Evolutionary conservation across 2,797 vertebrate genomes (phyloP), one percentile per base, ranked within the genome.

Genomic region (Pipistrellus kuhlii): DNA sequence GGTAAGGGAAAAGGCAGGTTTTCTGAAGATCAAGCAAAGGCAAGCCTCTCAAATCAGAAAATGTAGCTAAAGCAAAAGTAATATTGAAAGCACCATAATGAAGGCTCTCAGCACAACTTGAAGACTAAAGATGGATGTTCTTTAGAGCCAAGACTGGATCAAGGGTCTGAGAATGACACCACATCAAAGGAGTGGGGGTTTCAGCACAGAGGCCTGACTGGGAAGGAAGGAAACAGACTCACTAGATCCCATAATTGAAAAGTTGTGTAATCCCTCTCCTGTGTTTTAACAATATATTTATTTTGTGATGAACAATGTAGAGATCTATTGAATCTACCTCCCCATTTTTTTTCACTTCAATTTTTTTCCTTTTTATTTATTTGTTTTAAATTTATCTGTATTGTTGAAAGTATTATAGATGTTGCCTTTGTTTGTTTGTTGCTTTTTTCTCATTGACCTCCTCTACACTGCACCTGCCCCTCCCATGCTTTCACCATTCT

Each of bases 1-100:
- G 84, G 55, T n/a, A 53, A 81, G 53, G 38, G 69, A 35, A 92
- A 88, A 94, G 75, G 59, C 21, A 85, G 48, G n/a, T 62, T 92
- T 44, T 62, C 51, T 53, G 84, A 81, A 75, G 62, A 80, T 44
- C 78, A 80, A 94, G 44, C 48, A 18, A 75, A 93, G 72, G 23
- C 25, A 85, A 81, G 10, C 44, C 20, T 69, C 81, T 59, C 23
- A 59, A 80, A 41, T 77, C 59, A 64, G 86, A 66, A 77, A 18
- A 48, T 20, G 51, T 48, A 53, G 80, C 68, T 44, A 86, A 69
- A 66, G 32, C 75, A 68, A 91, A 77, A 78, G 44, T 15, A 41
- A 44, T 68, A 51, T 9, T 44, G 41, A 89, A 55, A 84, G n/a
- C 38, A 46, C 27, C 59, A 4, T 8, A 62, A 46, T 18, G 27